Evolutionary conservation across 2,113 vertebrate genomes (phyloP), one percentile per base, ranked within the genome.

Genomic region (Archocentrus centrarchus): DNA sequence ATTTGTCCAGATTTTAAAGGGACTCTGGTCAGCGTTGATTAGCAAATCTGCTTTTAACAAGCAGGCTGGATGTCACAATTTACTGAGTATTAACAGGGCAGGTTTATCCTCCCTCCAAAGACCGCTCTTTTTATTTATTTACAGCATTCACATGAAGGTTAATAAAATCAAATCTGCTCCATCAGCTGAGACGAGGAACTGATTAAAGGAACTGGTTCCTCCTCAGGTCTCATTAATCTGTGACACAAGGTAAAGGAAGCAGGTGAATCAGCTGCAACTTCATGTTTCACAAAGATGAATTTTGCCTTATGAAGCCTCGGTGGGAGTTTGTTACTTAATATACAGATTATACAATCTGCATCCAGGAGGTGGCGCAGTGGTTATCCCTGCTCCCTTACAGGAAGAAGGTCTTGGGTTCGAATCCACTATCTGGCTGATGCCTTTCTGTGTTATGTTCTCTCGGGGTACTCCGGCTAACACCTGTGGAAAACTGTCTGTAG

Each of bases 21-120:
- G 62, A 22, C 79, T 81, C 57, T 50, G 81, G 57, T 77, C 35
- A 57, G n/a, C 0, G 3, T 2, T 75, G 61, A 79, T 63, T 24
- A 24, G 39, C 53, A 53, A 35, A 64, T 77, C 50, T 78, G 58
- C 3, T 6, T 81, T 85, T 85, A 85, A 84, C 63, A 30, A 84
- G 61, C 41, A 57, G 79, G 63, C 63, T 78, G 64, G 1, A 78
- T 27, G 39, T 75, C 30, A 44, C 50, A 75, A 53, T 60, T 41
- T 22, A 62, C 44, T 6, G 32, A 55, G 44, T 1, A 10, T 58
- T 22, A 66, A 6, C 30, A 2, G 1, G 37, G 15, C 35, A 35
- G 75, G 66, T 83, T 35, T 24, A 61, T 60, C 61, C 57, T 37
- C 47, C 50, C 24, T 63, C 50, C 20, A 24, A 15, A 27, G 35